Conservation (phyloP, 1,140 invertebrate genomes). For the Pomacea maculata region DNA sequence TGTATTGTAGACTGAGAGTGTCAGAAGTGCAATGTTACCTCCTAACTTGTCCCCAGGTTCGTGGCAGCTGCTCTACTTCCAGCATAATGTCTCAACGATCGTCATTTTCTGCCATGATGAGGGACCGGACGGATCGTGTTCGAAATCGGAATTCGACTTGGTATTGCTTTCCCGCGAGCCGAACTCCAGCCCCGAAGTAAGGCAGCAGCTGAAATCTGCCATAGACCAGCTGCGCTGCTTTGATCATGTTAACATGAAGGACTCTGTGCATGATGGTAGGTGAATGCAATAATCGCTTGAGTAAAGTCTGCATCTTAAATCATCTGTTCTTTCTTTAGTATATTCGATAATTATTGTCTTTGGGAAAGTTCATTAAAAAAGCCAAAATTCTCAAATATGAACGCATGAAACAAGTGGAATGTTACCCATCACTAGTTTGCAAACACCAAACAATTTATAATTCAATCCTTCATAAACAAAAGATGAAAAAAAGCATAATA, state of each 20-base stretch:
- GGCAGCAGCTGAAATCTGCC: background rate
- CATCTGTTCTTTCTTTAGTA: too few species aligned
- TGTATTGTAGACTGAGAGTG: too few species aligned
- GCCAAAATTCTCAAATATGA: too few species aligned
- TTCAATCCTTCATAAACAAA: too few species aligned
- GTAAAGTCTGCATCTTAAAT: too few species aligned
- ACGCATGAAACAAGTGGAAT: too few species aligned
- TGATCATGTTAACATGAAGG: background rate
- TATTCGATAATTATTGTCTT: too few species aligned
- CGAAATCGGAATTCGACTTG: background rate
- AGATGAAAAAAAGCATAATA: too few species aligned
- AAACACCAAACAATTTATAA: too few species aligned
- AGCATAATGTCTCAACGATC: constrained; percentile 1
- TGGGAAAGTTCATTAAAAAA: too few species aligned
- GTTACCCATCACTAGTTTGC: too few species aligned
- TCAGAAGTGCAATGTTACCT: too few species aligned
- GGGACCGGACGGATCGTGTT: constrained; percentile 19
- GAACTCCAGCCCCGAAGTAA: background rate
- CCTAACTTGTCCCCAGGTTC: constrained; percentile 1
- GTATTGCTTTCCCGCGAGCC: constrained; percentile 5
- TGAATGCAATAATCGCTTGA: background rate
- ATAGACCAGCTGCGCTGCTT: constrained; percentile 4
- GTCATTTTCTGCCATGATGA: constrained; percentile 15
- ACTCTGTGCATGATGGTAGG: constrained; percentile 10
- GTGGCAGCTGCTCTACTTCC: constrained; percentile 2